phyloP scores from a whole-genome alignment of 2,888 invertebrate species.

The Podotricha telesiphe region DNA sequence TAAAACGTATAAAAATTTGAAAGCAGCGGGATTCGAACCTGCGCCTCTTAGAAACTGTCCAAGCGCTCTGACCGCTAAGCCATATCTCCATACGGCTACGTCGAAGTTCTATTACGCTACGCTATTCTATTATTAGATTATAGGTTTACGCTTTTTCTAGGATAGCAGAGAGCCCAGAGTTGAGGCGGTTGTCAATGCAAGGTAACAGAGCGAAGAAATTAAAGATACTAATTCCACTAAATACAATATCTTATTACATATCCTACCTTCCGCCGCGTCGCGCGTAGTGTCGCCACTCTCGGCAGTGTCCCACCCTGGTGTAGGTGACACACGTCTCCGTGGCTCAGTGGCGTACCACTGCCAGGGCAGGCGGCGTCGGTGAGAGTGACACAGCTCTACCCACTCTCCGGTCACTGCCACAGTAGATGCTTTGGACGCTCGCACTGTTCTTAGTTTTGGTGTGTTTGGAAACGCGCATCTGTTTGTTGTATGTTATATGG shows the following conservation, averaged over 20 bases:
- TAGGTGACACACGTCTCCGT: background rate
- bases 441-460: slow-evolving; percentile 91
- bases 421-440: slow-evolving; percentile 68
- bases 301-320: slow-evolving; percentile 65
- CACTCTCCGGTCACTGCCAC: slow-evolving; percentile 89
- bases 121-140: too few species aligned
- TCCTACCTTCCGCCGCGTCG: background rate
- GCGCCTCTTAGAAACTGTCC: too few species aligned
- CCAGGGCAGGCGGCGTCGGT: slow-evolving; percentile 87
- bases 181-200: too few species aligned
- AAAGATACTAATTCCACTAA: too few species aligned
- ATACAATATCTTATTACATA: too few species aligned
- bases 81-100: too few species aligned
- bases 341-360: slow-evolving; percentile 83
- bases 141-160: too few species aligned
- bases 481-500: slow-evolving; percentile 29
- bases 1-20: background rate
- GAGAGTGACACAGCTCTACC: slow-evolving; percentile 86
- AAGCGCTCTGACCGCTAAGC: too few species aligned
- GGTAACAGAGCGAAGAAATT: too few species aligned
- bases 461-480: slow-evolving; percentile 96
- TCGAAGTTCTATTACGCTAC: too few species aligned
- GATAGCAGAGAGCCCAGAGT: too few species aligned
- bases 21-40: too few species aligned
- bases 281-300: background rate